Base-by-base conservation (phyloP, 2,113 vertebrate species). In the Podiceps cristatus region DNA sequence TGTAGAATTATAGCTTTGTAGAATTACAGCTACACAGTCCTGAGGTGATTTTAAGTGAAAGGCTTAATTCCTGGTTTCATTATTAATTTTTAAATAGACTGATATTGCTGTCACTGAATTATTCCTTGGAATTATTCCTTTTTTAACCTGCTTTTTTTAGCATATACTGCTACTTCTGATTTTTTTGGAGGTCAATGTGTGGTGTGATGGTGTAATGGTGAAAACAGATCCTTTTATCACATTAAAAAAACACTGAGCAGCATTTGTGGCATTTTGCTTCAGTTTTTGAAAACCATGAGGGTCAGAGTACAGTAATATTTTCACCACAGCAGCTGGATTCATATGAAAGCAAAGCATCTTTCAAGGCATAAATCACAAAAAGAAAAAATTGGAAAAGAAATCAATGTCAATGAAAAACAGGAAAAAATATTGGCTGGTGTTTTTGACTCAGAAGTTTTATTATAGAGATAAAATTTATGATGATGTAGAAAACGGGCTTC, bases 371-470 rank as follows among this genome's bases (percentile, higher is more conserved):
- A 88, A 75, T 84, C 52, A 93, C 7, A 50, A 47, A 73, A 80
- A 49, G 1, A 14, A 86, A 79, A 59, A 50, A 60, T 50, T 8
- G 33, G 44, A 53, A 88, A 67, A 74, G 1, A 50, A 83, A 69
- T 63, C 27, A 11, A 23, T 73, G 44, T 67, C 77, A 17, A 35
- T 7, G 8, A 44, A 92, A 88, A 90, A 60, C 7, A 24, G 50
- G 66, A 84, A 80, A 86, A 82, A 80, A 86, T 59, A 53, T 4
- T 68, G 80, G 35, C 71, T 77, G 37, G 18, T 53, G 44, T 63
- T 94, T 84, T 71, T 60, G 66, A 73, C 33, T 92, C 83, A n/a
- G 58, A 91, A 92, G 44, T 83, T 94, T 67, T 83, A 81, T 59
- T 75, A 66, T 7, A 68, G 67, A 68, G 53, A 44, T 9, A 22